A percentile compares a stretch with the other conserved stretches of the same genome.
phyloP scores from a whole-genome alignment of 2,797 vertebrate genomes.

The Euthynnus affinis region DNA sequence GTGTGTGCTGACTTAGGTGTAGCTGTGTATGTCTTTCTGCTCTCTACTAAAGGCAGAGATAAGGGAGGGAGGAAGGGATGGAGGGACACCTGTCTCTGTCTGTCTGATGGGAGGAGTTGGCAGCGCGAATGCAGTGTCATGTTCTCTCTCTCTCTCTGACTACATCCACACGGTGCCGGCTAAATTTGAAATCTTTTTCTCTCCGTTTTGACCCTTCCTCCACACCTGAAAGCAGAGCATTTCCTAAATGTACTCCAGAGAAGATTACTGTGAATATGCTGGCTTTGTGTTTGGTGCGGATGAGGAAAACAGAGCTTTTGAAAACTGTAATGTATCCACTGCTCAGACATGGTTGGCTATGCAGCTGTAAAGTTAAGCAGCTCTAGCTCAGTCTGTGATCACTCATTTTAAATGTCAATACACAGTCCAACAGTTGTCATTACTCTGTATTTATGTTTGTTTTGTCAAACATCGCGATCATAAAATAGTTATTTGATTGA shows the following conservation, averaged over 20 bases:
- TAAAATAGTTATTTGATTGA: neutral
- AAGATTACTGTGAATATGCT: neutral
- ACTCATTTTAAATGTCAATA: neutral
- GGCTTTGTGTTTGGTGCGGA: neutral
- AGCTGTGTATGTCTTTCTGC: slow-evolving; percentile 23
- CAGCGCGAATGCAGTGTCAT: slow-evolving; percentile 67
- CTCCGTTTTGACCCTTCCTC: neutral
- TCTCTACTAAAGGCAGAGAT: slow-evolving; percentile 42
- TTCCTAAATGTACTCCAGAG: neutral
- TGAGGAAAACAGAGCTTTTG: neutral
- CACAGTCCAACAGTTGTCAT: neutral
- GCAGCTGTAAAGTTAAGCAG: neutral
- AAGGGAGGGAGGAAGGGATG: slow-evolving; percentile 30
- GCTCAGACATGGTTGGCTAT: neutral
- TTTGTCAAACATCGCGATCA: neutral
- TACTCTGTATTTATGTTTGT: neutral
- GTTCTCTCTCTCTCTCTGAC: slow-evolving; percentile 64
- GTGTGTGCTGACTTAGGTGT: slow-evolving; percentile 30
- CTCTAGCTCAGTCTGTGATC: neutral
- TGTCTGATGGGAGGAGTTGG: slow-evolving; percentile 66
- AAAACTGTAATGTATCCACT: neutral
- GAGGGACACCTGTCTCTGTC: slow-evolving; percentile 77
- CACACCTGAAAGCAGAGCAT: slow-evolving; percentile 13
- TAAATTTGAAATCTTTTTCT: slow-evolving; percentile 17
- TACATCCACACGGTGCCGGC: slow-evolving; percentile 15